Percentiles rank a stretch among this genome's conserved stretches.
These are phyloP conservation scores for Atractosteus spatula DNA, from an alignment of 2,113 vertebrate species.

Conservation along the genomic window DNA sequence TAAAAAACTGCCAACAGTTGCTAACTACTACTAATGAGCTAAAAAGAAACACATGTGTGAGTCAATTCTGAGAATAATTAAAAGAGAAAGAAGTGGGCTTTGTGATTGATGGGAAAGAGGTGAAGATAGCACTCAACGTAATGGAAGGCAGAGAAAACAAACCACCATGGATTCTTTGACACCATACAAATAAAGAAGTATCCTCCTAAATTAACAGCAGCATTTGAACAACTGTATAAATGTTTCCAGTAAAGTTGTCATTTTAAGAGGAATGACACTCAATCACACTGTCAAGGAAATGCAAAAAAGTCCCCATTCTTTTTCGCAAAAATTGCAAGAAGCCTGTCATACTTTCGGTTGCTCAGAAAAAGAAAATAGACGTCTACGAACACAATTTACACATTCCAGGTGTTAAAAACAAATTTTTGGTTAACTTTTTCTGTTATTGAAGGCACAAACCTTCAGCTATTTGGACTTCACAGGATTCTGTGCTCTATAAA, in stretches of 20 bases:
- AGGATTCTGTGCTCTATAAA: neutral
- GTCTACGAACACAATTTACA: too few relatives aligned
- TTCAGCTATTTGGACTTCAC: too few relatives aligned
- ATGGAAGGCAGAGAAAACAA: too few relatives aligned
- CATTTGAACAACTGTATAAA: conserved; percentile 35
- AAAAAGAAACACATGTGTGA: too few relatives aligned
- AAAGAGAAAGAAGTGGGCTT: too few relatives aligned
- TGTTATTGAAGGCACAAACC: too few relatives aligned
- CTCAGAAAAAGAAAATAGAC: too few relatives aligned
- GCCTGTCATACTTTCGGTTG: conserved; percentile 1
- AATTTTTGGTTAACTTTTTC: neutral
- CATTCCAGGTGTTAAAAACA: neutral
- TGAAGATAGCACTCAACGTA: too few relatives aligned
- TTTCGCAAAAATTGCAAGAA: conserved; percentile 13
- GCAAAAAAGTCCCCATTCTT: conserved; percentile 9
- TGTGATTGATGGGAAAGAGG: too few relatives aligned
- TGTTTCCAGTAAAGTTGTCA: conserved; percentile 17
- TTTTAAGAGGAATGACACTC: conserved; percentile 33
- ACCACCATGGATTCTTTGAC: conserved; percentile 2
- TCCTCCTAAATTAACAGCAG: conserved; percentile 31
- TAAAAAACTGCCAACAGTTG: too few relatives aligned
- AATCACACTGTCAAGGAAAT: conserved; percentile 25
- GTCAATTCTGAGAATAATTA: too few relatives aligned
- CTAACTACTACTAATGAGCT: too few relatives aligned
- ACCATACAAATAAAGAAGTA: conserved; percentile 21